phyloP scores from a whole-genome alignment of 2,797 vertebrate genomes.

The Eptatretus atami region DNA sequence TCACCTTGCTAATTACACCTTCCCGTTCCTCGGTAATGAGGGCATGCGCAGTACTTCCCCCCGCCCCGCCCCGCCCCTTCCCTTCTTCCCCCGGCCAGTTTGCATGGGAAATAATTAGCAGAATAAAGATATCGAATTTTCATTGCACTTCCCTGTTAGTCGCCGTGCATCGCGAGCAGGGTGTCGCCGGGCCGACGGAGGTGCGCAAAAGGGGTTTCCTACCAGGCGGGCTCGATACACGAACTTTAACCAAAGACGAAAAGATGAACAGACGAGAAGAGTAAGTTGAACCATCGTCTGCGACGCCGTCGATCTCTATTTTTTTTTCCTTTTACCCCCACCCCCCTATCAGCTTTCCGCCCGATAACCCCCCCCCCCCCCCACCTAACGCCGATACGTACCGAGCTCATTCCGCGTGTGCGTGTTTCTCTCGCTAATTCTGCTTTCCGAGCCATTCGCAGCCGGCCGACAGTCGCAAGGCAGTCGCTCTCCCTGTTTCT shows the following conservation, averaged over 20 bases:
- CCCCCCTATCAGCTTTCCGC: neutral
- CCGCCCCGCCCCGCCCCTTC: too few species aligned
- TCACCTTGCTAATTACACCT: conserved; percentile 4
- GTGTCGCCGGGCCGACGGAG: conserved; percentile 4
- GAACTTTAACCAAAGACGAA: neutral
- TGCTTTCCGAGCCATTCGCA: too few species aligned
- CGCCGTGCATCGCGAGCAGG: conserved; percentile 1
- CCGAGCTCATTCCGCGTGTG: too few species aligned
- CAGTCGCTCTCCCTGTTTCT: too few species aligned
- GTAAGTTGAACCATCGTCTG: conserved; percentile 2
- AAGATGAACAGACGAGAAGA: conserved; percentile 3
- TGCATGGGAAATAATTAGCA: conserved; percentile 6
- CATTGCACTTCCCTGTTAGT: conserved; percentile 4
- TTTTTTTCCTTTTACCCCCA: neutral
- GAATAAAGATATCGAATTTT: conserved; percentile 6
- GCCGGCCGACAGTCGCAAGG: too few species aligned
- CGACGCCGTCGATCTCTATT: neutral
- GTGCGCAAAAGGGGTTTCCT: neutral
- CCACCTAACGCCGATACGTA: too few species aligned
- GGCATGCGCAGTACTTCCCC: conserved; percentile 2
- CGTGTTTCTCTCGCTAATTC: too few species aligned
- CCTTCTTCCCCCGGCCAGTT: neutral
- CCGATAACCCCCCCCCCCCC: neutral
- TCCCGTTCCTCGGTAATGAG: conserved; percentile 5
- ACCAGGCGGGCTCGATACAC: neutral